Base-by-base conservation (phyloP, 2,797 vertebrate species). In the Euphonia xanthogaster region DNA sequence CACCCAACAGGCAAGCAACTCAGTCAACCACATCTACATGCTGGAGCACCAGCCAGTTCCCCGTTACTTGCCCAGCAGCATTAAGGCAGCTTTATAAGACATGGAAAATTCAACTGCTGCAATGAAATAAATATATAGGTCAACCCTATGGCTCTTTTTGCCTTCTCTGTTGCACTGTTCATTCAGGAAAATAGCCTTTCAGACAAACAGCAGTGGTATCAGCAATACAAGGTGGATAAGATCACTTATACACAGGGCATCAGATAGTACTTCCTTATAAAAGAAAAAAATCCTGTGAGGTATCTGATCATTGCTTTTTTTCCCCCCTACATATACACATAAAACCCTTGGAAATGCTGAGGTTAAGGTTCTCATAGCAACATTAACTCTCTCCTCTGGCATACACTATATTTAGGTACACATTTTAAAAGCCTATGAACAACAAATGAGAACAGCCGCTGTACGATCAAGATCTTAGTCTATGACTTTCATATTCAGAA, bases 291-390 rank as follows among this genome's bases (percentile, higher is more conserved):
- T 57, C 5, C 45, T 18, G 23, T 28, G 54, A 88, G 35, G 68
- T 89, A 82, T 61, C 66, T 88, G 48, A 92, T 80, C 16, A 55
- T 14, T 79, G 48, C 33, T 75, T 88, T 67, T n/a, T 53, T 53
- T 6, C 0, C 2, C 12, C 33, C 23, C 27, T 21, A 24, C n/a
- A 77, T 57, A 71, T 87, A 93, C 73, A 94, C 42, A 92, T 45
- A 87, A 93, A 94, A 48, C 75, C 86, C 50, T 82, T 88, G 65
- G 62, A 96, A 95, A 94, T 86, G 72, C 86, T 90, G 74, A 96
- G 96, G 93, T 96, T 91, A 97, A 96, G 93, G 96, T 96, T 97
- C 93, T 97, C 94, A 95, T 95, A 96, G 95, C 94, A 96, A 96
- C 93, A 97, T 97, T 93, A 92, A 94, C 79, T 95, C 92, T 95